Base-by-base conservation (phyloP, 2,797 vertebrate genomes). In the Rhynchonycteris naso region DNA sequence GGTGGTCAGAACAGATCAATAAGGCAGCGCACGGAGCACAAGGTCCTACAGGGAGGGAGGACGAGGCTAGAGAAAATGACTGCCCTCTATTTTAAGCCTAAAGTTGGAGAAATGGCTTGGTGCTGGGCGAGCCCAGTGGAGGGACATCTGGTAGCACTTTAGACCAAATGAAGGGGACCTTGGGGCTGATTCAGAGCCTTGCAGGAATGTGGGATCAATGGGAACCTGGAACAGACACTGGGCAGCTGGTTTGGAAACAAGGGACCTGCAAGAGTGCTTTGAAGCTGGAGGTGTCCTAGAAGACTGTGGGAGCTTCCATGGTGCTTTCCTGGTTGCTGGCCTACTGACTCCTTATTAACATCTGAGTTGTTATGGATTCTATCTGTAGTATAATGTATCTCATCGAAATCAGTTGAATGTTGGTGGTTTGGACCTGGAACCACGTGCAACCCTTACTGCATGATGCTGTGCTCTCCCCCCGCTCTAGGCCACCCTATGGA, bases 281-380 rank as follows among this genome's bases (percentile, higher is more conserved):
- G 74, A 50, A 85, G 26, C 18, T 50, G 15, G 22, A 16, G 33
- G 47, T 21, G 24, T 33, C 52, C 56, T 38, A 0, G 28, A 4
- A 28, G 7, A 16, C 2, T 9, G 26, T 0, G 3, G 18, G 12
- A 33, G 15, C 35, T 69, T 75, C n/a, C 0, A 3, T 12, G 4
- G 11, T 89, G 72, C 24, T 68, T 65, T 87, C 74, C 71, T 89
- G 22, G 38, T 59, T 83, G 68, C 65, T 50, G 61, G 21, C 7
- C 24, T 38, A 4, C 8, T 38, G 75, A 47, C 47, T 76, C 7
- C 14, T 54, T 79, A 38, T 69, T 72, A 24, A 22, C 19, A 7
- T 81, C n/a, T 59, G 83, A 88, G 50, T 78, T 92, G 15, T 56
- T 90, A 75, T 28, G 50, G 33, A 58, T 65, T 82, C 88, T 78